Evolutionary conservation across 2,797 vertebrate genomes (phyloP).

Genomic region (Poecilia picta): DNA sequence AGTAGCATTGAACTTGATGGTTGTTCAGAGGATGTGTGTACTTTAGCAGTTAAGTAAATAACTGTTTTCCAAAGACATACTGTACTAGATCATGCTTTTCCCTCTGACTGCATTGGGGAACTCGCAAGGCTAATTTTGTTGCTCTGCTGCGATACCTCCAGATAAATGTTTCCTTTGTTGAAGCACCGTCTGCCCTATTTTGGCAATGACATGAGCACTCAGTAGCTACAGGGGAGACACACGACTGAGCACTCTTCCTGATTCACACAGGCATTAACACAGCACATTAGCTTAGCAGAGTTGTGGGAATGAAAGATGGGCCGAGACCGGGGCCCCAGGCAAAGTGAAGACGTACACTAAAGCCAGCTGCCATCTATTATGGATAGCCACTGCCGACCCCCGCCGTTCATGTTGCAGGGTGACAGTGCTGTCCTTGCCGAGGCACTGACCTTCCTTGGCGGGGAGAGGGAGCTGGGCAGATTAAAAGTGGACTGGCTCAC

Average conservation of each 20-base stretch:
- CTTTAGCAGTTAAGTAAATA: not conserved
- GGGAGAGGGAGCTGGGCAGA: slow-evolving; percentile 77
- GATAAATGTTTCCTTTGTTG: slow-evolving; percentile 73
- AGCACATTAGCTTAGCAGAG: slow-evolving; percentile 77
- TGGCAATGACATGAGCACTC: slow-evolving; percentile 71
- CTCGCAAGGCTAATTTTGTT: slow-evolving; percentile 57
- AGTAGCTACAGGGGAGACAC: slow-evolving; percentile 69
- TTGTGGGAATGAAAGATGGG: slow-evolving; percentile 79
- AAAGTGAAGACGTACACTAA: slow-evolving; percentile 80
- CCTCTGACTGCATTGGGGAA: slow-evolving; percentile 37
- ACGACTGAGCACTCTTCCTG: slow-evolving; percentile 72
- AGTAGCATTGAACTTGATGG: not conserved
- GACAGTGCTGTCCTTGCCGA: slow-evolving; percentile 79
- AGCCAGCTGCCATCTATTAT: slow-evolving; percentile 83
- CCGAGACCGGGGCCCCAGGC: slow-evolving; percentile 73
- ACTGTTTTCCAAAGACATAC: slow-evolving; percentile 1
- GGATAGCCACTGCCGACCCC: slow-evolving; percentile 73
- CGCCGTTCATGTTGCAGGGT: slow-evolving; percentile 74
- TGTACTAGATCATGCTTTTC: slow-evolving; percentile 35
- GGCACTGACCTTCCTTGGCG: slow-evolving; percentile 76
- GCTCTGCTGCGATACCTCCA: slow-evolving; percentile 64
- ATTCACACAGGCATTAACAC: slow-evolving; percentile 78
- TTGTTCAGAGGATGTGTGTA: not conserved
- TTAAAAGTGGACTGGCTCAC: slow-evolving; percentile 82
- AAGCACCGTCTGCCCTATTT: slow-evolving; percentile 76